Evolutionary conservation across 2,888 invertebrate genomes (phyloP).

Genomic region (Drepanosiphum platanoidis): DNA sequence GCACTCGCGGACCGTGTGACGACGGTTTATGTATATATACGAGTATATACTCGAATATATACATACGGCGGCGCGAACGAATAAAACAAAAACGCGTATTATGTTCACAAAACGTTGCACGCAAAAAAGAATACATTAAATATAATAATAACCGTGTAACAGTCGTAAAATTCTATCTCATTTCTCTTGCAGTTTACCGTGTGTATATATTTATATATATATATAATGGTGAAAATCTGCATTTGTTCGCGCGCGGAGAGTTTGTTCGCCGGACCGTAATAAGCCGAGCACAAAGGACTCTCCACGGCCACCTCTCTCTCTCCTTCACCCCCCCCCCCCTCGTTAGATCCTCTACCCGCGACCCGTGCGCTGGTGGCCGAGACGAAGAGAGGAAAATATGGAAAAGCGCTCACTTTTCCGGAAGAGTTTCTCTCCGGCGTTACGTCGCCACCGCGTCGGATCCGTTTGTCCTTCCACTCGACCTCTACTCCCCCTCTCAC

Average conservation of each 20-base stretch:
- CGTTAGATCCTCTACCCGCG: slow-evolving; percentile 61
- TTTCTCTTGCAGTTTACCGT: not conserved
- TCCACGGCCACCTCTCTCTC: slow-evolving; percentile 21
- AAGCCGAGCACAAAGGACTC: slow-evolving; percentile 56
- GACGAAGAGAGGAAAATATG: slow-evolving; percentile 46
- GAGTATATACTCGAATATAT: too few relatives aligned
- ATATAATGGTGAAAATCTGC: slow-evolving; percentile 33
- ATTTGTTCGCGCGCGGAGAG: not conserved
- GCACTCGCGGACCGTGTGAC: too few relatives aligned
- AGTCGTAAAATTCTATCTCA: not conserved
- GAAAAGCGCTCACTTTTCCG: slow-evolving; percentile 58
- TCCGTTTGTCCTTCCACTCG: slow-evolving; percentile 11
- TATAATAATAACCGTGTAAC: slow-evolving; percentile 2
- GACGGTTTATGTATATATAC: too few relatives aligned
- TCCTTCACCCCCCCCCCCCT: slow-evolving; percentile 62
- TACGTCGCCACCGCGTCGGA: not conserved
- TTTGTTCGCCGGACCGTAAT: slow-evolving; percentile 56
- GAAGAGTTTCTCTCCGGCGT: slow-evolving; percentile 45
- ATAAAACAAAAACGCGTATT: not conserved
- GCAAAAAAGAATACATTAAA: not conserved
- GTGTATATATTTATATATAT: not conserved
- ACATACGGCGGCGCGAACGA: not conserved
- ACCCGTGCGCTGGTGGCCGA: not conserved
- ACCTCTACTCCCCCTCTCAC: not conserved
- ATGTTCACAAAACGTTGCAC: not conserved